Evolutionary conservation across 2,888 invertebrate species (phyloP), one percentile per base, ranked within the genome.

Genomic region (Heliconius erato): DNA sequence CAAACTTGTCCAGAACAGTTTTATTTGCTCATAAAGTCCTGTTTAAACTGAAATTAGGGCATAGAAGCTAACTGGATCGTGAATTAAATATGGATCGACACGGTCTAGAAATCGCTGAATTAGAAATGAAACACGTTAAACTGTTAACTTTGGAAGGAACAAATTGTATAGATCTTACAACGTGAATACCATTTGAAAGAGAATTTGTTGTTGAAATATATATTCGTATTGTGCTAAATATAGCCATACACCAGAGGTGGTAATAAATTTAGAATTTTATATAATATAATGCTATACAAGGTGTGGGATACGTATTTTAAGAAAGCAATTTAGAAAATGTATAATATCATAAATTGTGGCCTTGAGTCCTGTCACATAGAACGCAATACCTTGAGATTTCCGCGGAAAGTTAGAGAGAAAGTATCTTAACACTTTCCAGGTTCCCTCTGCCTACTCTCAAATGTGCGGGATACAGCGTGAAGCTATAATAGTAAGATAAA

Each of bases 61-160:
- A 68, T 82, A 63, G 82, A 74, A 82, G 76, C 49, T 79, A 79
- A 76, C 76, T 79, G 59, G 54, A n/a, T 44, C 14, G n/a, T 82
- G 72, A 82, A 82, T 82, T 80, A 82, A 69, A 79, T 79, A 82
- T 82, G 69, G 49, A 77, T 44, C 69, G 26, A 74, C 79, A 63
- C 54, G 44, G 63, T 80, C 69, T 76, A 72, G 77, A 76, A 82
- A 74, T 77, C 54, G n/a, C 19, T 82, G 76, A 82, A 82, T 82
- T 71, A 69, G 71, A 74, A 79, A 79, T 82, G 35, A 54, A 82
- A 69, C 78, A 69, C 26, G 28, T 67, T 49, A n/a, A 40, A 59
- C 74, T 74, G 74, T 28, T 77, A 77, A 77, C 78, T 65, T 78
- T 59, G 74, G 19, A 59, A 32, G 65, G 44, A 78, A 78, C 78